Conservation (phyloP, 2,888 invertebrate genomes). For the Trachelus iudaicus region DNA sequence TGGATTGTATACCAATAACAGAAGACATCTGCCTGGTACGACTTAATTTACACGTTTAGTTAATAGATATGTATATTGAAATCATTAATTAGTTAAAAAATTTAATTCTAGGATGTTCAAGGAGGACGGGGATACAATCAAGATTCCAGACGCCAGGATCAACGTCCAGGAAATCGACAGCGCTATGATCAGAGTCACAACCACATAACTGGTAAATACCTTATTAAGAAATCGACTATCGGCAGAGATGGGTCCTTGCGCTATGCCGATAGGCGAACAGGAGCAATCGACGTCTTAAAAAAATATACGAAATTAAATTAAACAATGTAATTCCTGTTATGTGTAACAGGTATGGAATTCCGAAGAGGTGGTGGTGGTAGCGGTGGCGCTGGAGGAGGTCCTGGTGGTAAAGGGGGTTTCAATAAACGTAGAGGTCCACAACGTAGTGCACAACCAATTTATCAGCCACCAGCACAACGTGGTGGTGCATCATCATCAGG, state of each 20-base stretch:
- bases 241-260: neutral
- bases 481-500: constrained; percentile 8
- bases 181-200: constrained; percentile 56
- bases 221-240: neutral
- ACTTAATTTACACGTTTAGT: neutral
- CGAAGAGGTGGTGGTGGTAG: constrained; percentile 51
- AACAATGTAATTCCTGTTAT: neutral
- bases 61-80: neutral
- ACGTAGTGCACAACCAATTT: constrained; percentile 59
- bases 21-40: constrained; percentile 41
- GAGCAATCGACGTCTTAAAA: neutral
- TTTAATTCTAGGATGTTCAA: neutral
- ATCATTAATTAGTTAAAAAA: constrained; percentile 6
- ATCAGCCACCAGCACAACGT: constrained; percentile 62
- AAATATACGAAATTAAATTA: neutral
- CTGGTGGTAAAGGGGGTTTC: constrained; percentile 39
- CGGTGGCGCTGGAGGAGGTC: constrained; percentile 33
- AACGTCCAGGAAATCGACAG: constrained; percentile 48
- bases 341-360: constrained; percentile 49
- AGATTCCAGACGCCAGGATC: constrained; percentile 38
- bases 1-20: constrained; percentile 80
- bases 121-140: neutral
- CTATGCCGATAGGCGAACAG: neutral
- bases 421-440: constrained; percentile 52
- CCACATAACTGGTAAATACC: constrained; percentile 45